Evolutionary conservation across 2,888 invertebrate genomes (phyloP), one percentile per base, ranked within the genome.

Genomic region (Nomada ferruginata): DNA sequence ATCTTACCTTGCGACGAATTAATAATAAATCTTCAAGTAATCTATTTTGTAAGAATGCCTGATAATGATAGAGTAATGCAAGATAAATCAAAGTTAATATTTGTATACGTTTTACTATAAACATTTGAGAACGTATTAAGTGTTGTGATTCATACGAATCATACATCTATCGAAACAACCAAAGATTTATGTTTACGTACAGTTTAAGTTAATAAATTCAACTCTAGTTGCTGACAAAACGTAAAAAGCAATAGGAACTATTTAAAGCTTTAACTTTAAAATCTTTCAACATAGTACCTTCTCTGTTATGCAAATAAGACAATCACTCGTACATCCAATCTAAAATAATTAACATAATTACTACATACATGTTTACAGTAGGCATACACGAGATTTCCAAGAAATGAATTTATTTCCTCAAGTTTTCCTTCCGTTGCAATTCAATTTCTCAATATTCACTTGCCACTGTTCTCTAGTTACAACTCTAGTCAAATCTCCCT

Each of bases 61-160:
- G 26, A 11, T 59, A 59, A 29, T 29, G 29, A 26, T 59, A 59
- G 57, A 26, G 11, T 20, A 15, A 29, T 26, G 11, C 26, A 59
- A 26, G 57, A 59, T 26, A 59, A 59, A 59, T 59, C 26, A 26
- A 59, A 59, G 26, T 29, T 59, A 15, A 26, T 59, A 59, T 59
- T 29, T 59, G 26, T 5, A 47, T 47, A 47, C 47, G 47, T 47
- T 13, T 47, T 60, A 36, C 36, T 36, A 60, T 36, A 36, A 60
- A 60, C 10, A 60, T 44, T 42, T 61, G 20, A 1, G 5, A 61
- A 61, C 36, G 10, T 23, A 69, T 47, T 57, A 23, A 71, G 50
- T 52, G 60, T 60, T 15, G 20, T 50, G 36, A 52, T 20, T 61
- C 18, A 23, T 29, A 70, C 29, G 60, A 52, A 20, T 36, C 60